Evolutionary conservation across 2,888 invertebrate genomes (phyloP), one percentile per base, ranked within the genome.

Genomic region (Eristalinus sepulchralis): DNA sequence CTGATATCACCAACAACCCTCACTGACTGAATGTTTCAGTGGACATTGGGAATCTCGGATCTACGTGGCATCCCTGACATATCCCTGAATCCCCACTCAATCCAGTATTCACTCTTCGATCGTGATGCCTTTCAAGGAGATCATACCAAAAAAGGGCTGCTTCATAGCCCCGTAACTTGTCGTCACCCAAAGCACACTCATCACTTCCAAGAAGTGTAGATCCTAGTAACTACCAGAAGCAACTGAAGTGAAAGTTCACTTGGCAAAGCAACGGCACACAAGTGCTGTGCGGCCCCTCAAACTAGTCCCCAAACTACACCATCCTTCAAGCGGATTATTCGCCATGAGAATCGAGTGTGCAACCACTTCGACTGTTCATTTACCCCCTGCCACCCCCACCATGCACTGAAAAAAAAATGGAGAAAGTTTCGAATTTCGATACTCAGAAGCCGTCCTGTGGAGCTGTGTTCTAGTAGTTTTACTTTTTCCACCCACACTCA

Each of bases 291-390:
- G n/a, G n/a, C 17, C 34, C 20, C 53, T 11, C 20, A 34, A 9
- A 67, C 53, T 67, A 47, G 17, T 47, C 47, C n/a, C 17, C 47
- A 17, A 57, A 57, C 57, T 57, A 22, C 57, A 13, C 22, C 53
- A 33, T 31, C 27, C 27, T 39, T 59, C 36, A 59, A 70, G 57
- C 70, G 36, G 53, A 53, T 70, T 70, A 70, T 57, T 70, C 27
- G 57, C 27, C 36, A 70, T 22, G 57, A 57, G 59, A 70, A 57
- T 59, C 22, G 70, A 36, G 70, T 70, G 13, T 36, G 34, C 36
- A 24, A 13, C 33, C 57, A 57, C 13, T 33, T 13, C 22, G 10
- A 24, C 10, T n/a, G 34, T 57, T 8, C 22, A 47, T 11, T 17
- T 27, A 27, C 22, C 57, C 57, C 47, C n/a, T 34, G 8, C 34